Conservation (phyloP, 2,888 invertebrate species). For the Euzetes globulus region DNA sequence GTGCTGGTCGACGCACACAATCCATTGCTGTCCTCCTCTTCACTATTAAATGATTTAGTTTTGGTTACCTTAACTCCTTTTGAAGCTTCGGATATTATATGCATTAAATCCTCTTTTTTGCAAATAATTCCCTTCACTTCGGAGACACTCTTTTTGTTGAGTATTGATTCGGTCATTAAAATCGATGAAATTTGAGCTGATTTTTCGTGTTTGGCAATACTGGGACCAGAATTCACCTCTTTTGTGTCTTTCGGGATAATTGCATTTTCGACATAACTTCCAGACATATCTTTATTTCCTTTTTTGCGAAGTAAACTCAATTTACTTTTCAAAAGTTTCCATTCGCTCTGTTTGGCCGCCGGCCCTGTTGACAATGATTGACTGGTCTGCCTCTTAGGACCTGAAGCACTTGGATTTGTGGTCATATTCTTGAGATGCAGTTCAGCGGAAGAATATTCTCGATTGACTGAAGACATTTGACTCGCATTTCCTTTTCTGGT, state of each 20-base stretch:
- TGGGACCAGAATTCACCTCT: background rate
- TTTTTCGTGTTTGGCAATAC: conserved; percentile 1
- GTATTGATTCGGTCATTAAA: background rate
- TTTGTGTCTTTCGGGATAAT: background rate
- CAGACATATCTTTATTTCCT: conserved; percentile 7
- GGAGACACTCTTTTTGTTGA: background rate
- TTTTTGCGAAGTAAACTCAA: background rate
- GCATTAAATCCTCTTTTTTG: conserved; percentile 34
- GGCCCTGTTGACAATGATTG: background rate
- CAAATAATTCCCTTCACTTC: conserved; percentile 35
- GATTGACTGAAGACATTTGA: background rate
- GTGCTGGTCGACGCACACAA: background rate
- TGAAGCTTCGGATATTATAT: conserved; percentile 17
- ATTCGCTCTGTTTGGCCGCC: background rate
- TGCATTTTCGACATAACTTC: background rate
- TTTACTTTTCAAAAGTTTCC: conserved; percentile 13
- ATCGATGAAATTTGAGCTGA: background rate
- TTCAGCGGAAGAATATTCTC: background rate
- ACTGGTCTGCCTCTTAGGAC: background rate
- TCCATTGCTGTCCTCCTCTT: background rate
- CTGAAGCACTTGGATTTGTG: background rate
- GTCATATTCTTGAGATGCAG: too few relatives aligned
- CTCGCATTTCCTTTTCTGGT: background rate
- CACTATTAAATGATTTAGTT: background rate
- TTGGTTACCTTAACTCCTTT: conserved; percentile 7